Evolutionary conservation across 1,140 invertebrate genomes (phyloP).

Genomic region (Samia ricini): DNA sequence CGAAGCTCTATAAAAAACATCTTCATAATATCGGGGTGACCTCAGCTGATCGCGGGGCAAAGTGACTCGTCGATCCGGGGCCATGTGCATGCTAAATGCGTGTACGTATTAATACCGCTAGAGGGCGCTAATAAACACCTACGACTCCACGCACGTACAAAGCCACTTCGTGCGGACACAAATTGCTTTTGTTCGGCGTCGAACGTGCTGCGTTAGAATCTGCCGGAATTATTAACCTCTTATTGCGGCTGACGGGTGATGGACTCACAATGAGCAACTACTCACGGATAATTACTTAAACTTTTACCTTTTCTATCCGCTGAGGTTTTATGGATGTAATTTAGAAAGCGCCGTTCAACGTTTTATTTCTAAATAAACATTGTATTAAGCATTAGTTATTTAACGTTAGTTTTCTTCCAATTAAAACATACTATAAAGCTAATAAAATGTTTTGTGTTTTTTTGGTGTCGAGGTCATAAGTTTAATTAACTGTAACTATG

Average conservation of each 20-base stretch:
- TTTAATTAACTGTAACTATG: neutral
- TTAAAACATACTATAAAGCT: neutral
- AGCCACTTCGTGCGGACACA: slow-evolving; percentile 67
- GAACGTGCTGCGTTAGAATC: slow-evolving; percentile 56
- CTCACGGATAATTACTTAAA: slow-evolving; percentile 53
- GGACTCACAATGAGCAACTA: slow-evolving; percentile 55
- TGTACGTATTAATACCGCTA: slow-evolving; percentile 24
- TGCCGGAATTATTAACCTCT: slow-evolving; percentile 56
- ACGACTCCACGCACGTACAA: slow-evolving; percentile 64
- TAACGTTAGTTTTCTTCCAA: neutral
- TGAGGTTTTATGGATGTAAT: slow-evolving; percentile 21
- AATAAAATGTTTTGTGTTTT: neutral
- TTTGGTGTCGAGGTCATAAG: neutral
- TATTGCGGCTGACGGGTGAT: slow-evolving; percentile 55
- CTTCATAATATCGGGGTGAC: slow-evolving; percentile 48
- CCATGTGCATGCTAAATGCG: slow-evolving; percentile 14
- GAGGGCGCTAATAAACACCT: slow-evolving; percentile 65
- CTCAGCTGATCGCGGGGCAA: slow-evolving; percentile 45
- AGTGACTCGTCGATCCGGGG: slow-evolving; percentile 19
- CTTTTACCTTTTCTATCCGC: slow-evolving; percentile 47
- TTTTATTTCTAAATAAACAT: neutral
- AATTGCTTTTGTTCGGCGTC: slow-evolving; percentile 69
- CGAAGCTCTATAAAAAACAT: too few species aligned
- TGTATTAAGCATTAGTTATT: neutral
- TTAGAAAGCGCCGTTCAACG: slow-evolving; percentile 15